Evolutionary conservation across 2,888 invertebrate genomes (phyloP).

Genomic region (Mythimna loreyi): DNA sequence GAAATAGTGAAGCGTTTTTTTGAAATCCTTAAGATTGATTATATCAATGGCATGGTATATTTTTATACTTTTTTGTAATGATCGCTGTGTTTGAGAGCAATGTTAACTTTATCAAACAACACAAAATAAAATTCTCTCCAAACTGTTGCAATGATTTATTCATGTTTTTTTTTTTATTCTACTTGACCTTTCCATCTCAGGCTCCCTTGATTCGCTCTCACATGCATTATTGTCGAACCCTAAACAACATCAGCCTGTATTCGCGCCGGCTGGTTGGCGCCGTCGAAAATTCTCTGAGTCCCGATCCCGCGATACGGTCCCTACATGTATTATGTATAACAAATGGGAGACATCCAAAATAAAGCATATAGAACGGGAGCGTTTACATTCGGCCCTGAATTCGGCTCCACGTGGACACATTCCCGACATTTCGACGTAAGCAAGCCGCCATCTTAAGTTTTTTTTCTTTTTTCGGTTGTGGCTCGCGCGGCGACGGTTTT

Average conservation of each 20-base stretch:
- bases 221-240: slow-evolving; percentile 45
- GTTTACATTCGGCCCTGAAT: slow-evolving; percentile 82
- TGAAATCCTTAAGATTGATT: too few species aligned
- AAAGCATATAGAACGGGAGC: slow-evolving; percentile 80
- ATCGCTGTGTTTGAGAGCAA: too few species aligned
- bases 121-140: neutral
- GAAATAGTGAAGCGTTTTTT: too few species aligned
- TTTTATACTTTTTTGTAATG: too few species aligned
- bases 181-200: slow-evolving; percentile 23
- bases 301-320: slow-evolving; percentile 88
- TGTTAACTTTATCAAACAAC: neutral
- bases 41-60: too few species aligned
- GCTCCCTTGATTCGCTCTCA: slow-evolving; percentile 34
- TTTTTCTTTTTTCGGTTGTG: slow-evolving; percentile 53
- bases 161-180: too few species aligned
- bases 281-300: slow-evolving; percentile 86
- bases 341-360: slow-evolving; percentile 90
- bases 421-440: slow-evolving; percentile 83
- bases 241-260: slow-evolving; percentile 79
- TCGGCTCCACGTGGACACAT: slow-evolving; percentile 84
- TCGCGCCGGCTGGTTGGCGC: slow-evolving; percentile 81
- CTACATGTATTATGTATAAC: slow-evolving; percentile 90
- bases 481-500: slow-evolving; percentile 59
- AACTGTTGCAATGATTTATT: neutral
- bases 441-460: slow-evolving; percentile 66